Percentiles rank a stretch among this genome's conserved stretches.
phyloP scores from a whole-genome alignment of 2,113 vertebrate species.

The Electrona antarctica region DNA sequence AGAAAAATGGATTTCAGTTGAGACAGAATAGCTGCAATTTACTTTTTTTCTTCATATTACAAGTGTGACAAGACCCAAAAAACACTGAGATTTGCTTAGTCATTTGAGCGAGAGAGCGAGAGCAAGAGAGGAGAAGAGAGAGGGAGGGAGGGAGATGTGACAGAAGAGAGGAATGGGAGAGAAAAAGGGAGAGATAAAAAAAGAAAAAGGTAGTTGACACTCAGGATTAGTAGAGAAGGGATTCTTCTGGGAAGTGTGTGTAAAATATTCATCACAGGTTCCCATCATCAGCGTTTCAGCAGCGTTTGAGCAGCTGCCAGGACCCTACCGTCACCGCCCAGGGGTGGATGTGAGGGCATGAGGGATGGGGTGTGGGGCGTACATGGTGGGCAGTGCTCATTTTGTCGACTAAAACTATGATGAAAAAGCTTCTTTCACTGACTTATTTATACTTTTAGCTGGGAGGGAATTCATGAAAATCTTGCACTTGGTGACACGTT shows the following conservation, averaged over 20 bases:
- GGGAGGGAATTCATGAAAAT: background rate
- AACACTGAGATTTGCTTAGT: background rate
- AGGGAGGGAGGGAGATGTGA: constrained; percentile 19
- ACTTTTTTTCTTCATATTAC: no score
- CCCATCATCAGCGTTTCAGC: constrained; percentile 22
- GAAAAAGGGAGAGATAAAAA: constrained; percentile 10
- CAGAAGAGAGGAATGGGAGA: background rate
- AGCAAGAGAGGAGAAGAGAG: no score
- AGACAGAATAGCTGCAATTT: no score
- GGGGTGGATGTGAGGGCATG: constrained; percentile 12
- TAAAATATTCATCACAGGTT: constrained; percentile 63
- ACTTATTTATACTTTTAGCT: background rate
- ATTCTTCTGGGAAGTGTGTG: background rate
- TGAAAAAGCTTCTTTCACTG: no score
- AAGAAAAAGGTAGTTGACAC: no score
- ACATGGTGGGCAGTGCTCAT: background rate
- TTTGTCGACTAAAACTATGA: background rate
- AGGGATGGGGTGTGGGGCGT: background rate
- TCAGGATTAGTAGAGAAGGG: no score
- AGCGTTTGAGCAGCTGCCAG: constrained; percentile 20
- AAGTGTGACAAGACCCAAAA: constrained; percentile 18
- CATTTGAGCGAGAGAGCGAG: constrained; percentile 16
- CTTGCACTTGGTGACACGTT: background rate
- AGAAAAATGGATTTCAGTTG: no score
- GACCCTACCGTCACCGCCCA: background rate